Percentiles rank a stretch among this genome's conserved stretches.
Conservation (phyloP, 2,888 invertebrate species). For the Homarus gammarus region DNA sequence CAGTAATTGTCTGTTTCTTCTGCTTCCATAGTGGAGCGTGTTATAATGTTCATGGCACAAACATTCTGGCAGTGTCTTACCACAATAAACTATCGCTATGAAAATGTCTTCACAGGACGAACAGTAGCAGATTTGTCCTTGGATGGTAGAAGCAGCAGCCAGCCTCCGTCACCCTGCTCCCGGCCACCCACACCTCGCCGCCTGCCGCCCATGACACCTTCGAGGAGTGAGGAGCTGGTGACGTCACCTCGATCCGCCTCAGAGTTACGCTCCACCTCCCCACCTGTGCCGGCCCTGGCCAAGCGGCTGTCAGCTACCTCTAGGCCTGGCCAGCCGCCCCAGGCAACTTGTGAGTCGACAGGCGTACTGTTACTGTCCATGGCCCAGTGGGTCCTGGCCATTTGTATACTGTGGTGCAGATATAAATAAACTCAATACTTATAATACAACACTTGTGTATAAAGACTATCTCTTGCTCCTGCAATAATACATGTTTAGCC, state of each 20-base stretch:
- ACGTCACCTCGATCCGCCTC: conserved; percentile 1
- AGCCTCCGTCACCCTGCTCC: conserved; percentile 31
- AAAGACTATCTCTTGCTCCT: too few species aligned
- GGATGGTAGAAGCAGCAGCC: conserved; percentile 26
- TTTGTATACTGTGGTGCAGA: too few species aligned
- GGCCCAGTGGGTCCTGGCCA: neutral
- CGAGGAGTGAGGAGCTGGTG: conserved; percentile 32
- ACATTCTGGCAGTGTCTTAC: neutral
- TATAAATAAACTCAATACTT: too few species aligned
- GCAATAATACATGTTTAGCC: too few species aligned
- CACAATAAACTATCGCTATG: neutral
- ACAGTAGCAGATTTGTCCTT: neutral
- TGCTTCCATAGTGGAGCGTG: too few species aligned
- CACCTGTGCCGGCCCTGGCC: conserved; percentile 54
- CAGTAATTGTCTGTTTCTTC: neutral
- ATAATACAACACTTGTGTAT: too few species aligned
- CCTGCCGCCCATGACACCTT: conserved; percentile 63
- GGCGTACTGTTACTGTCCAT: neutral
- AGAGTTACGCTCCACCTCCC: conserved; percentile 31
- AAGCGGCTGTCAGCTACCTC: conserved; percentile 46
- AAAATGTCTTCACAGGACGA: conserved; percentile 28
- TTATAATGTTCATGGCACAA: neutral
- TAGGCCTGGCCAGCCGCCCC: conserved; percentile 18
- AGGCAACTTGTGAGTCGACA: conserved; percentile 28
- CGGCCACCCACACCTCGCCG: conserved; percentile 64